These are phyloP conservation scores for Drosophila willistoni DNA, from an alignment of 1,140 invertebrate species.

Conservation along the genomic window DNA sequence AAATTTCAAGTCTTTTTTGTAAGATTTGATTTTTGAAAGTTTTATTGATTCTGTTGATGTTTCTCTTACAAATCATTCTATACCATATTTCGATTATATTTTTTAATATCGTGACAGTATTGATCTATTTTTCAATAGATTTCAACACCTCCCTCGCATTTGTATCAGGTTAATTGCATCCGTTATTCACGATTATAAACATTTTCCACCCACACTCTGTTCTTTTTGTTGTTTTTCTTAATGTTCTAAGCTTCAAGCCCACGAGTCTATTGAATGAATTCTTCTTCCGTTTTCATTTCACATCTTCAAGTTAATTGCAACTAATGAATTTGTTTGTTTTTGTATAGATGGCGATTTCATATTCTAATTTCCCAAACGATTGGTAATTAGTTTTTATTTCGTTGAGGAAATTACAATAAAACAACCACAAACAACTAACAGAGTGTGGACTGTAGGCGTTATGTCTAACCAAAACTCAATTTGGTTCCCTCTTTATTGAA, in stretches of 20 bases:
- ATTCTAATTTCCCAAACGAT: constrained; percentile 34
- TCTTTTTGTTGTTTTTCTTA: constrained; percentile 6
- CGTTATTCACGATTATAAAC: constrained; percentile 4
- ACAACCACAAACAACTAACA: constrained; percentile 10
- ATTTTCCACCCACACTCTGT: constrained; percentile 28
- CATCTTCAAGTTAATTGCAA: constrained; percentile 55
- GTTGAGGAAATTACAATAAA: constrained; percentile 59
- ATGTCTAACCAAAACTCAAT: constrained; percentile 2
- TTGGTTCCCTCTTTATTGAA: not conserved
- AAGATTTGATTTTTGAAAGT: no score
- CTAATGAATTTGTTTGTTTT: constrained; percentile 71
- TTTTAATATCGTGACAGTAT: not conserved
- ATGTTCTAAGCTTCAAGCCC: constrained; percentile 31
- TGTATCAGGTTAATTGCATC: constrained; percentile 32
- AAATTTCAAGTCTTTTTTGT: no score
- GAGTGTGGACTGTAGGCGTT: constrained; percentile 56
- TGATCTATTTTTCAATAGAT: not conserved
- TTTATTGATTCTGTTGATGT: no score
- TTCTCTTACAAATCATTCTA: no score
- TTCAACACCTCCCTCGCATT: constrained; percentile 10
- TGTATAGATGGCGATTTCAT: constrained; percentile 35
- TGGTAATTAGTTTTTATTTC: constrained; percentile 62
- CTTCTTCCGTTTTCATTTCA: constrained; percentile 14
- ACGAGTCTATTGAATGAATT: constrained; percentile 26
- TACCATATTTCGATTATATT: no score